phyloP scores from a whole-genome alignment of 2,888 invertebrate genomes.

The Altica lythri region DNA sequence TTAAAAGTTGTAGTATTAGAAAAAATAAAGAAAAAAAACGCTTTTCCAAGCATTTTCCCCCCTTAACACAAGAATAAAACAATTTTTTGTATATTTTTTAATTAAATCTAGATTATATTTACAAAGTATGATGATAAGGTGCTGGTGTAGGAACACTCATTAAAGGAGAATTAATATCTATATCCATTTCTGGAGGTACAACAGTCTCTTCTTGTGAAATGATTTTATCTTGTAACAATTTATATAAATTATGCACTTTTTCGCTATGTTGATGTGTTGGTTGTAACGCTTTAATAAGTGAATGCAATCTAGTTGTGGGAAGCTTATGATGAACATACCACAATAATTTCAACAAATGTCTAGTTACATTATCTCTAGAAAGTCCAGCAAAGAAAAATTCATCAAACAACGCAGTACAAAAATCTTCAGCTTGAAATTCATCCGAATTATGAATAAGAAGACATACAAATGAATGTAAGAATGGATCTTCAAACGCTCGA shows the following conservation, averaged over 20 bases:
- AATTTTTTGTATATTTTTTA: too few relatives aligned
- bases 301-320: conserved; percentile 76
- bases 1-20: too few relatives aligned
- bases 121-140: conserved; percentile 62
- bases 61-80: too few relatives aligned
- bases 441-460: conserved; percentile 86
- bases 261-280: conserved; percentile 81
- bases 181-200: conserved; percentile 64
- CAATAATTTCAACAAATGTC: conserved; percentile 86
- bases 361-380: conserved; percentile 86
- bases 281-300: conserved; percentile 79
- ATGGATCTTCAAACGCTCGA: conserved; percentile 92
- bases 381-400: conserved; percentile 93
- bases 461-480: conserved; percentile 88
- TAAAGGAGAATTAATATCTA: conserved; percentile 79
- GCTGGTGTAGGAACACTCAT: conserved; percentile 85
- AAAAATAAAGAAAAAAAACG: too few relatives aligned
- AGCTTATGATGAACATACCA: conserved; percentile 90
- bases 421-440: conserved; percentile 91
- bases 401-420: conserved; percentile 93
- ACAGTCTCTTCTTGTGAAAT: conserved; percentile 70
- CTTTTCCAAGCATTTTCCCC: too few relatives aligned
- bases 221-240: conserved; percentile 78
- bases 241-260: conserved; percentile 79
- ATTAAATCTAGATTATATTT: too few relatives aligned